Conservation (phyloP, 2,113 vertebrate species). For the Myanophis thanlyinensis region DNA sequence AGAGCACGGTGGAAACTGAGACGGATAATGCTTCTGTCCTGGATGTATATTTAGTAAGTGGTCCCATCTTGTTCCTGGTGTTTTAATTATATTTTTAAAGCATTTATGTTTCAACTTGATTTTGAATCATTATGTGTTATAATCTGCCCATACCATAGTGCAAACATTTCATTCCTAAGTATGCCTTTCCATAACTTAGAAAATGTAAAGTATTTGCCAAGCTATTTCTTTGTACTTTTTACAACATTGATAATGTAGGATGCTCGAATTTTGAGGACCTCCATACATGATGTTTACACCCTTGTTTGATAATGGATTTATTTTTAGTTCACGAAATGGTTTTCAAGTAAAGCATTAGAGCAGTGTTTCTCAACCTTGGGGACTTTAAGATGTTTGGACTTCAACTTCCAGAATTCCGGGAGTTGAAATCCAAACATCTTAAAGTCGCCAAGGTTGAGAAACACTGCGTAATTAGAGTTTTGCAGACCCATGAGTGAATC, state of each 20-base stretch:
- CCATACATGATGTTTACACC: neutral
- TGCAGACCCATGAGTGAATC: neutral
- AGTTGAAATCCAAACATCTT: too few species aligned
- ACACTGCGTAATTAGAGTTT: too few species aligned
- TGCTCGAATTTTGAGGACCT: neutral
- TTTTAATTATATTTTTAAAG: neutral
- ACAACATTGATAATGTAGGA: neutral
- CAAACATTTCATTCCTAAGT: neutral
- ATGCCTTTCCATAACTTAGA: neutral
- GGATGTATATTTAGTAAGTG: constrained; percentile 92
- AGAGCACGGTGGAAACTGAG: constrained; percentile 84
- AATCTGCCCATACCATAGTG: neutral
- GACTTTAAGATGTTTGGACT: too few species aligned
- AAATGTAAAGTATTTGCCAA: neutral
- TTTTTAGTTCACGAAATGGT: neutral
- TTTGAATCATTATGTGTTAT: neutral
- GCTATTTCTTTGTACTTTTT: neutral
- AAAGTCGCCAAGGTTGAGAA: too few species aligned
- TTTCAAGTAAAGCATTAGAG: neutral
- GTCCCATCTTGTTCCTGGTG: neutral
- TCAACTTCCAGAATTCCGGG: too few species aligned
- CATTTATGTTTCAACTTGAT: neutral
- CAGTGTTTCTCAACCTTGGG: too few species aligned
- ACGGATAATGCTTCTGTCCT: constrained; percentile 89
- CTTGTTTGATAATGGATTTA: neutral